Conservation (phyloP, 2,888 invertebrate species). For the Apodemia zela region DNA sequence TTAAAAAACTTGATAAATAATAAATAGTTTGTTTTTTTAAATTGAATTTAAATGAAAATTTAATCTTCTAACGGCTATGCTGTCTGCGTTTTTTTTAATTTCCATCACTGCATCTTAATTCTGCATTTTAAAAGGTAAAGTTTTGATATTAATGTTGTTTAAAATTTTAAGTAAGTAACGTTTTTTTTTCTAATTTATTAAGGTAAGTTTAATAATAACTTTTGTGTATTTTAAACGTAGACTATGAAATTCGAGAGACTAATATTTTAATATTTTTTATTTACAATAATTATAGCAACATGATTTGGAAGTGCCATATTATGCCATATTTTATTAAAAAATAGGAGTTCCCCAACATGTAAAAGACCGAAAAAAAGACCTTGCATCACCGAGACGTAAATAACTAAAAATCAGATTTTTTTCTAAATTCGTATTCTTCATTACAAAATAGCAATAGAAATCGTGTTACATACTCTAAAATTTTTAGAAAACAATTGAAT, state of each 20-base stretch:
- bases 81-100: neutral
- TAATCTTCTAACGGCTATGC: conserved; percentile 13
- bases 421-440: no score
- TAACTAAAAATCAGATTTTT: no score
- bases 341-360: no score
- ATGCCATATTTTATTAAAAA: no score
- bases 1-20: neutral
- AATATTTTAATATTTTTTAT: no score
- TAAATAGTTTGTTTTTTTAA: conserved; percentile 3
- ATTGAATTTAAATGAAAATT: conserved; percentile 3
- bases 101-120: conserved; percentile 4
- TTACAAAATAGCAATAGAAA: no score
- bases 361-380: no score
- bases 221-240: neutral
- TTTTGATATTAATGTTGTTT: conserved; percentile 1
- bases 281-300: no score
- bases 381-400: no score
- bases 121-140: conserved; percentile 8
- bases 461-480: no score
- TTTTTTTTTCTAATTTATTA: neutral
- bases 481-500: no score
- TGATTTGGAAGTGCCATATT: no score
- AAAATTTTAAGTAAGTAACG: neutral
- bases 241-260: neutral
- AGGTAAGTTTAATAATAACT: neutral